These are phyloP conservation scores for Xylophagus ater DNA, from an alignment of 2,888 invertebrate species.

Conservation along the genomic window DNA sequence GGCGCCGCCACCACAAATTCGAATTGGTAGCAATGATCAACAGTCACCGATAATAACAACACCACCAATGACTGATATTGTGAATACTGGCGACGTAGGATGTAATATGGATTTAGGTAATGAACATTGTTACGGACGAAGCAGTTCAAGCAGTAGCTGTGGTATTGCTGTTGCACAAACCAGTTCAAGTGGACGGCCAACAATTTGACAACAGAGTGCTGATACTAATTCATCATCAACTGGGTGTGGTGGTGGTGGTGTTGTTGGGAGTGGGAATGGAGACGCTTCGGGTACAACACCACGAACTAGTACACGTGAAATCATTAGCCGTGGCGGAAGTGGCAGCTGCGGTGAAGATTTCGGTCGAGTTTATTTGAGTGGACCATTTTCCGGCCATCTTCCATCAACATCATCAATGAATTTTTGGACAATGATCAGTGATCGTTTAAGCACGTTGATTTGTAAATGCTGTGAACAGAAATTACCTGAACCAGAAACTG, in stretches of 20 bases:
- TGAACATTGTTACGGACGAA: too few relatives aligned
- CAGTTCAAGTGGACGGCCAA: conserved; percentile 26
- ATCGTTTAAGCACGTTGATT: conserved; percentile 35
- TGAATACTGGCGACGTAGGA: conserved; percentile 1
- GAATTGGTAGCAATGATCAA: conserved; percentile 23
- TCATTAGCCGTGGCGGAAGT: conserved; percentile 21
- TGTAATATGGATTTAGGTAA: too few relatives aligned
- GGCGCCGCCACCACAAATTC: conserved; percentile 28
- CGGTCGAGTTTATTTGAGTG: neutral
- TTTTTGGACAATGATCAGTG: conserved; percentile 36
- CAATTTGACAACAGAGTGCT: conserved; percentile 39
- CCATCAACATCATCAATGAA: conserved; percentile 23
- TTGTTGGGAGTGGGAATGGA: conserved; percentile 6
- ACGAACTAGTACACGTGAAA: neutral
- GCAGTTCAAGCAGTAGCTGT: conserved; percentile 13
- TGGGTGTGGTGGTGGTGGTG: conserved; percentile 22
- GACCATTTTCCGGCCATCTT: neutral
- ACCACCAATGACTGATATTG: conserved; percentile 3
- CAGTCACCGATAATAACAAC: conserved; percentile 2
- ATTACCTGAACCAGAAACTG: conserved; percentile 39
- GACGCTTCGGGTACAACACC: neutral
- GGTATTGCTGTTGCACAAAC: conserved; percentile 10
- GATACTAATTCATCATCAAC: conserved; percentile 32
- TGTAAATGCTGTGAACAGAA: conserved; percentile 39
- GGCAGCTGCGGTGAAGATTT: conserved; percentile 14